Evolutionary conservation across 2,113 vertebrate species (phyloP), one percentile per base, ranked within the genome.

Genomic region (Struthidea cinerea): DNA sequence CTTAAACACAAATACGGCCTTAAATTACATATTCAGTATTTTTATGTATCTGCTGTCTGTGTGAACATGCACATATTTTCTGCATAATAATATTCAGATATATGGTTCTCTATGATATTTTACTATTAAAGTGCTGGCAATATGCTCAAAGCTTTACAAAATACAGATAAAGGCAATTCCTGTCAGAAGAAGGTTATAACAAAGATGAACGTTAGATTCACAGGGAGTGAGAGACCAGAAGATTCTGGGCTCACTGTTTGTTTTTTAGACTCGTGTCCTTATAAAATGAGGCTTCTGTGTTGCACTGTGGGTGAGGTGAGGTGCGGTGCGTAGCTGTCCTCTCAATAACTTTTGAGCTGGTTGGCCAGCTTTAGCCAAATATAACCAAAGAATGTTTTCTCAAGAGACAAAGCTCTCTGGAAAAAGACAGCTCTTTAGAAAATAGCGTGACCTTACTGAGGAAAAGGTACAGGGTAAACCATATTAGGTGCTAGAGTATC

Each of bases 11-110:
- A 91, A 94, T 85, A 76, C 1, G 53, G 86, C 53, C 53, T 89
- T 94, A 87, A 95, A 95, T 95, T 92, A 70, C 90, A 92, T 93
- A 95, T 93, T 92, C 88, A 93, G 37, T 96, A 91, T 96, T 89
- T 94, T 96, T 94, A 84, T 89, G 61, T 82, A 92, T 93, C 74
- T 93, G 76, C 83, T 89, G 87, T 95, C 93, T 95, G 95, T 97
- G 92, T 92, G 92, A 91, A 94, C 93, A 90, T 93, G 94, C 83
- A 94, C 90, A 94, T 96, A 88, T 90, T 93, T 95, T 95, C 64
- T 93, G 83, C 90, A 94, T 96, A 96, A 92, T 86, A 93, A 60
- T 96, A 96, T 94, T 95, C 88, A 95, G 79, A 75, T 96, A 60
- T 96, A 93, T 86, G 52, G 68, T 81, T 96, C 44, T 90, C 44